These are phyloP conservation scores for Phrixothrix hirtus DNA, from an alignment of 2,888 invertebrate genomes.

Conservation along the genomic window DNA sequence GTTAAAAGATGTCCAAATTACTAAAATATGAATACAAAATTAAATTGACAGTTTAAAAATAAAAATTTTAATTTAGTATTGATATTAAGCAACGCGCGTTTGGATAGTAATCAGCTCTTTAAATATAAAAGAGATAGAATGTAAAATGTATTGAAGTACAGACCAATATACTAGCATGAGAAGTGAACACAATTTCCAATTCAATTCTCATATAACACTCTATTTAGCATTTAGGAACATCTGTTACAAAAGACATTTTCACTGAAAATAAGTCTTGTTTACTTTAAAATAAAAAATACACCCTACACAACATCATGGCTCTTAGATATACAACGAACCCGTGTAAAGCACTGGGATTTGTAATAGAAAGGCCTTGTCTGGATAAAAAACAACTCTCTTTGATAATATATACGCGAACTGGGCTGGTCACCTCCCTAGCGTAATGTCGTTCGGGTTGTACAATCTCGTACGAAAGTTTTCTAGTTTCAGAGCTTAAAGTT, in stretches of 20 bases:
- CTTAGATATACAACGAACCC: conserved; percentile 15
- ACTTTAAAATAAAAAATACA: conserved; percentile 11
- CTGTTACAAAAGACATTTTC: not conserved
- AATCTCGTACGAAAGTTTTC: conserved; percentile 26
- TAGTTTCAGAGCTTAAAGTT: conserved; percentile 24
- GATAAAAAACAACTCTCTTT: conserved; percentile 29
- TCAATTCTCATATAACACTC: not conserved
- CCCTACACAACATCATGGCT: conserved; percentile 7
- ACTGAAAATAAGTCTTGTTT: conserved; percentile 5
- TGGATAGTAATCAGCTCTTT: too few species aligned
- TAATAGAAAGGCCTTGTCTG: conserved; percentile 25
- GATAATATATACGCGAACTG: conserved; percentile 30
- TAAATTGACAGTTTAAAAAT: too few species aligned
- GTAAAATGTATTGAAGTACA: too few species aligned
- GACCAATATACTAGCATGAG: too few species aligned
- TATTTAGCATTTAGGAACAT: not conserved
- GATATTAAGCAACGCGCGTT: too few species aligned
- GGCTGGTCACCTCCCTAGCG: conserved; percentile 31
- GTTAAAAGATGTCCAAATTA: too few species aligned
- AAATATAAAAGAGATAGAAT: not conserved
- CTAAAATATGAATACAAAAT: too few species aligned
- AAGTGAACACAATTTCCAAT: too few species aligned
- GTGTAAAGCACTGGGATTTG: conserved; percentile 26
- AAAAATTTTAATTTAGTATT: too few species aligned
- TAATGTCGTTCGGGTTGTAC: conserved; percentile 26